Conservation (phyloP, 2,797 vertebrate species). For the Capromys pilorides region DNA sequence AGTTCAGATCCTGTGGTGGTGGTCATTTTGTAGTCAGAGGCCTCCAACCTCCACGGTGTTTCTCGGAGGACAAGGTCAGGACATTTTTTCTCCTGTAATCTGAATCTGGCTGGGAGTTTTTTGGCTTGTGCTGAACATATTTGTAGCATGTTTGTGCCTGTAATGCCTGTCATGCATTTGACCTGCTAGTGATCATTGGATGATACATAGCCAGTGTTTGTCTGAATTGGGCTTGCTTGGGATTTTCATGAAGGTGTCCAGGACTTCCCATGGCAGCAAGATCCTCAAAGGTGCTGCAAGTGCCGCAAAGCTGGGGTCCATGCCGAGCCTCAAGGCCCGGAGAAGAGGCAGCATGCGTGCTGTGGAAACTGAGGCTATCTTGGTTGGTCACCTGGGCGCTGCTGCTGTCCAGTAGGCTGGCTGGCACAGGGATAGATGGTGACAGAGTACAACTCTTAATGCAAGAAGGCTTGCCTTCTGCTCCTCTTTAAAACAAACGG, state of each 20-base stretch:
- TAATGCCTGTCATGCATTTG: background rate
- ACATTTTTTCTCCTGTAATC: background rate
- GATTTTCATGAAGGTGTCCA: background rate
- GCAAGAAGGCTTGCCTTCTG: background rate
- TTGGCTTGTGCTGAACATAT: background rate
- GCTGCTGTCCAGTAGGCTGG: fast-evolving
- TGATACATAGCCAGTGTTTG: background rate
- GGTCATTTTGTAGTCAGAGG: background rate
- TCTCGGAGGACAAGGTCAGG: background rate
- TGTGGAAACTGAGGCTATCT: background rate
- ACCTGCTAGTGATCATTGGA: background rate
- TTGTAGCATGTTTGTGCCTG: background rate
- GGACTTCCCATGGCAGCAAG: background rate
- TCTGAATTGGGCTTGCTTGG: background rate
- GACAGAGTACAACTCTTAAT: too few relatives aligned
- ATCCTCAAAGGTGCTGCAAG: background rate
- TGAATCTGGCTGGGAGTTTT: background rate
- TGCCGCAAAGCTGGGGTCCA: background rate
- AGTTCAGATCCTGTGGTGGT: background rate
- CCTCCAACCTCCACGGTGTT: background rate
- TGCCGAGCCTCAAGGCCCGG: background rate
- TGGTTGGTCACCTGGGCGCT: too few relatives aligned
- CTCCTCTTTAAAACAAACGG: background rate
- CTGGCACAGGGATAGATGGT: background rate
- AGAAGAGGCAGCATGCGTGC: background rate